phyloP scores from a whole-genome alignment of 2,113 vertebrate species.

The Meriones unguiculatus region DNA sequence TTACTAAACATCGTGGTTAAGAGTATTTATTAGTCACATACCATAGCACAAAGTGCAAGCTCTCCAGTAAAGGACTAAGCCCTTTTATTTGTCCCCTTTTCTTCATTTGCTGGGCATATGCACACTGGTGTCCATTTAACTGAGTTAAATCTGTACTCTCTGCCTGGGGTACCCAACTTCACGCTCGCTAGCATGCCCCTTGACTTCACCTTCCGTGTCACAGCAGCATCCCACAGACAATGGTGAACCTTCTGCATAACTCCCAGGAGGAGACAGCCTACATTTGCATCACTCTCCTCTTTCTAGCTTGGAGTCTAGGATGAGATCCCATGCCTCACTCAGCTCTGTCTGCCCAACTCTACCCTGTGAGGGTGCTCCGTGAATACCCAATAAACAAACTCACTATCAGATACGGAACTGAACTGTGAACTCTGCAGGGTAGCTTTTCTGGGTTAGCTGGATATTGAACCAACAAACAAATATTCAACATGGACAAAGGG shows the following conservation, averaged over 20 bases:
- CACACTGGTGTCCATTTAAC: neutral
- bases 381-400: neutral
- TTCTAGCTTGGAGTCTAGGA: neutral
- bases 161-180: neutral
- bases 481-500: neutral
- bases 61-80: too few species aligned
- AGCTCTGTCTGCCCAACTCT: neutral
- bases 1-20: accelerated
- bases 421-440: accelerated
- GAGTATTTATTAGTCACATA: neutral
- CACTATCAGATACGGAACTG: neutral
- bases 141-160: accelerated
- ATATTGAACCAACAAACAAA: neutral
- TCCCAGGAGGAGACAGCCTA: neutral
- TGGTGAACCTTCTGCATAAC: accelerated
- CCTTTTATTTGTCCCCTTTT: neutral
- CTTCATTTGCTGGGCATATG: neutral
- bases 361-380: neutral
- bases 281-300: neutral
- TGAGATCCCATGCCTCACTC: neutral
- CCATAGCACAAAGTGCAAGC: neutral
- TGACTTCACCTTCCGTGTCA: neutral
- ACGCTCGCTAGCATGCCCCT: accelerated
- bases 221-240: accelerated
- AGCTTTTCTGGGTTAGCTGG: neutral